Base-by-base conservation (phyloP, 2,888 invertebrate species). In the Caenorhabditis macrosperma region DNA sequence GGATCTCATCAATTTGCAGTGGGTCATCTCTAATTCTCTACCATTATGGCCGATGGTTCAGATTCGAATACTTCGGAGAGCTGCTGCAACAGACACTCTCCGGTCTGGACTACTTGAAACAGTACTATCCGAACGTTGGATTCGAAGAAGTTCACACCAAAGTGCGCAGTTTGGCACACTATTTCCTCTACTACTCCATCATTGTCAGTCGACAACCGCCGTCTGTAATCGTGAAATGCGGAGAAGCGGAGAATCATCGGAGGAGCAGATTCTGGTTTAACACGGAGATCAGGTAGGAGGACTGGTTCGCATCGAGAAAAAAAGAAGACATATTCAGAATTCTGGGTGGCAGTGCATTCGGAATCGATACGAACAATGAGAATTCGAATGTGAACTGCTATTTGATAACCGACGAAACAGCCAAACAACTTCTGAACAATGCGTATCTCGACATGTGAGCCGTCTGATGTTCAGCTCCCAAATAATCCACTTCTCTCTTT, bases 61-160 rank as follows among this genome's bases (percentile, higher is more conserved):
- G 86, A 72, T 90, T 90, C 77, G 90, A 90, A 68, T 90, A 90
- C 64, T 90, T 90, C 66, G 90, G 90, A 12, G 90, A 90, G 60
- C 69, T 90, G 4, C 77, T 90, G 41, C 90, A 90, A 59, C 90
- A 90, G 55, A 90, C 88, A 1, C 68, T 90, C 9, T 86, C 86
- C n/a, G 90, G 90, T 10, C 69, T 89, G 4, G 77, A 79, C 26
- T 88, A 87, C 71, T 64, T 89, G 57, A 83, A 83, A 44, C 87
- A 88, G 41, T 85, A 87, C 71, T 89, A 82, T 78, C 89, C 89
- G 10, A 85, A 84, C 17, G 67, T 83, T 10, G 87, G 88, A 52
- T 88, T 90, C 61, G 88, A 89, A 55, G 88, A 90, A 30, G 82
- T 85, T 15, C 78, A 82, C 55, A 54, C 69, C 6, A 85, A 84